Conservation (phyloP, 2,797 vertebrate genomes). For the Xyrichtys novacula region DNA sequence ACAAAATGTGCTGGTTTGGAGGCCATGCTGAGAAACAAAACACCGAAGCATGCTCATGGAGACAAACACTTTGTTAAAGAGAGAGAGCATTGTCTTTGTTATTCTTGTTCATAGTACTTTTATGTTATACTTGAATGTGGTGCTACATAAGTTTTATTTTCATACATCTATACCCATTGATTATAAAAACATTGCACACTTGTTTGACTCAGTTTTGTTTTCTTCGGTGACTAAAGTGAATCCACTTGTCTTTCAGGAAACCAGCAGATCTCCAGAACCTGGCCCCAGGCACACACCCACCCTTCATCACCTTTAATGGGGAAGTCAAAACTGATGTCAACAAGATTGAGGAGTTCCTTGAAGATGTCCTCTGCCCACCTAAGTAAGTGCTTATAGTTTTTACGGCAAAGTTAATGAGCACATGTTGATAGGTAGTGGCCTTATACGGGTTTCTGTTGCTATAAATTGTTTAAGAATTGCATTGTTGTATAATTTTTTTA, state of each 20-base stretch:
- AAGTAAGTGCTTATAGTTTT: slow-evolving; percentile 87
- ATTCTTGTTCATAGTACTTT: neutral
- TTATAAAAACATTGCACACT: neutral
- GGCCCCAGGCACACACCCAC: slow-evolving; percentile 97
- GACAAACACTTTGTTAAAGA: slow-evolving; percentile 12
- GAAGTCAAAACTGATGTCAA: slow-evolving; percentile 99
- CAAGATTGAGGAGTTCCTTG: slow-evolving; percentile 99
- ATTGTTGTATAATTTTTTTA: too few relatives aligned
- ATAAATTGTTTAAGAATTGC: too few relatives aligned
- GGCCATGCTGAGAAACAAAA: slow-evolving; percentile 32
- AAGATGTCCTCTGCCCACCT: slow-evolving; percentile 95
- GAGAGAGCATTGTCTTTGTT: neutral
- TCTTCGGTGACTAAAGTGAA: neutral
- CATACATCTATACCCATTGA: neutral
- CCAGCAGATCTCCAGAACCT: slow-evolving; percentile 98
- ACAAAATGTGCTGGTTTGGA: slow-evolving; percentile 66
- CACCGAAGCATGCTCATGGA: slow-evolving; percentile 13
- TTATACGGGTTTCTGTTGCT: neutral
- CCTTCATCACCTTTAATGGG: slow-evolving; percentile 97
- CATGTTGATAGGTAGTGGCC: neutral
- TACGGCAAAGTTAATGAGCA: neutral
- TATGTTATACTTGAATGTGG: neutral
- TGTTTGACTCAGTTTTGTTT: neutral
- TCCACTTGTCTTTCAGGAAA: slow-evolving; percentile 85
- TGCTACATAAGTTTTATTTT: neutral